phyloP scores from a whole-genome alignment of 1,140 invertebrate genomes.

The Rhizoglyphus robini region DNA sequence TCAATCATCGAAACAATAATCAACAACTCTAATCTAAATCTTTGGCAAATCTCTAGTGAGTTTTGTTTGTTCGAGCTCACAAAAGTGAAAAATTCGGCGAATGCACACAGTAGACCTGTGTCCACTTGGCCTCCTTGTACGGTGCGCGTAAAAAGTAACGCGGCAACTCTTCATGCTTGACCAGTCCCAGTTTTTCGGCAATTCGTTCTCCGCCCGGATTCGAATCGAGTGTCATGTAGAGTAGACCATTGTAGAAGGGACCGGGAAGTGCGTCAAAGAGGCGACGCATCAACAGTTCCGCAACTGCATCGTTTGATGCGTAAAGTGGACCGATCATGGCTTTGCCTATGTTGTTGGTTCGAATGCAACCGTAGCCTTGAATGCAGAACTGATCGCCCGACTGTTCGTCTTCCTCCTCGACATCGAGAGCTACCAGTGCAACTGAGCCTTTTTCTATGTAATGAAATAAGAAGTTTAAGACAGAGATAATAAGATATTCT shows the following conservation, averaged over 20 bases:
- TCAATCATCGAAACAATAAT: not conserved
- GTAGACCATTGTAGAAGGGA: slow-evolving; percentile 21
- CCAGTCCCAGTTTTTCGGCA: slow-evolving; percentile 23
- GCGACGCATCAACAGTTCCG: slow-evolving; percentile 23
- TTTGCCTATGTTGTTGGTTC: slow-evolving; percentile 21
- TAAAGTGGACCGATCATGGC: slow-evolving; percentile 27
- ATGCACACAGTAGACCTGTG: slow-evolving; percentile 25
- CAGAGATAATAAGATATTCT: not conserved
- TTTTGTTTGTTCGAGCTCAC: slow-evolving; percentile 12
- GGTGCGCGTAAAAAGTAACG: slow-evolving; percentile 23
- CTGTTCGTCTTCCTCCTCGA: slow-evolving; percentile 7
- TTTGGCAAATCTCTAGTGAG: not conserved
- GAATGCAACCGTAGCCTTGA: slow-evolving; percentile 25
- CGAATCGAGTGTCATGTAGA: slow-evolving; percentile 24
- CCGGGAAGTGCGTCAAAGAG: slow-evolving; percentile 21
- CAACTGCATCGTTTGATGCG: slow-evolving; percentile 25
- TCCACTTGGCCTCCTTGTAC: slow-evolving; percentile 22
- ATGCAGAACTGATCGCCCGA: not conserved
- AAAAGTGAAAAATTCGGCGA: slow-evolving; percentile 29
- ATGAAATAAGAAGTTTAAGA: not conserved
- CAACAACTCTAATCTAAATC: not conserved
- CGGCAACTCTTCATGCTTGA: slow-evolving; percentile 22
- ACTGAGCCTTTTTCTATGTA: slow-evolving; percentile 21
- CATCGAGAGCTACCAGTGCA: slow-evolving; percentile 21
- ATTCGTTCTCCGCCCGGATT: slow-evolving; percentile 24